Percentiles rank a stretch among this genome's conserved stretches.
phyloP scores from a whole-genome alignment of 2,797 vertebrate species.

The Cyprinodon diabolis region DNA sequence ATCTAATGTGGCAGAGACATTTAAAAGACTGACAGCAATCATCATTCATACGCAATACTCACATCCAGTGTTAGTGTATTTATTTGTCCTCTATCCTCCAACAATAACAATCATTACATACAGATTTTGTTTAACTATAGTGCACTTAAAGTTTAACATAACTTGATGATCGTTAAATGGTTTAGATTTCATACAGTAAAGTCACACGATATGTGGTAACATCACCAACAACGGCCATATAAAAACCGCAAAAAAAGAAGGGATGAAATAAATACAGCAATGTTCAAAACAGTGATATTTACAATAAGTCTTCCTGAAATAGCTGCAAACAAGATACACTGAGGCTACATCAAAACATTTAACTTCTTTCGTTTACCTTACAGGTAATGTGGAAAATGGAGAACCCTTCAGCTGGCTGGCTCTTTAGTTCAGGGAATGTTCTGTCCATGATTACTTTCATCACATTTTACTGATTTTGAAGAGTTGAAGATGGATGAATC shows the following conservation, averaged over 20 bases:
- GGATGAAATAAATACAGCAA: constrained; percentile 74
- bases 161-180: constrained; percentile 48
- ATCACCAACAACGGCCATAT: constrained; percentile 45
- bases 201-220: constrained; percentile 43
- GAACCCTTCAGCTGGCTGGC: not conserved
- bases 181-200: constrained; percentile 30
- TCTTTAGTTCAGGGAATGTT: not conserved
- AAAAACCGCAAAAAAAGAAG: constrained; percentile 45
- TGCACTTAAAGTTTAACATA: constrained; percentile 41
- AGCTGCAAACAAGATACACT: constrained; percentile 40
- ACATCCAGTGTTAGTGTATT: constrained; percentile 67
- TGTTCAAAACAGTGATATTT: constrained; percentile 70
- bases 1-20: constrained; percentile 5
- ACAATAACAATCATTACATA: constrained; percentile 50
- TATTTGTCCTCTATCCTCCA: constrained; percentile 52
- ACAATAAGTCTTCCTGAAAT: constrained; percentile 56
- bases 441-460: not conserved
- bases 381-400: constrained; percentile 13
- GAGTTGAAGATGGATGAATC: not conserved
- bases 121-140: constrained; percentile 45
- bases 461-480: not conserved
- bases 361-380: constrained; percentile 2
- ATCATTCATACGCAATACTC: not conserved
- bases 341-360: constrained; percentile 31
- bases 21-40: constrained; percentile 4